Evolutionary conservation across 2,113 vertebrate species (phyloP).

Genomic region (Tringa solitaria): DNA sequence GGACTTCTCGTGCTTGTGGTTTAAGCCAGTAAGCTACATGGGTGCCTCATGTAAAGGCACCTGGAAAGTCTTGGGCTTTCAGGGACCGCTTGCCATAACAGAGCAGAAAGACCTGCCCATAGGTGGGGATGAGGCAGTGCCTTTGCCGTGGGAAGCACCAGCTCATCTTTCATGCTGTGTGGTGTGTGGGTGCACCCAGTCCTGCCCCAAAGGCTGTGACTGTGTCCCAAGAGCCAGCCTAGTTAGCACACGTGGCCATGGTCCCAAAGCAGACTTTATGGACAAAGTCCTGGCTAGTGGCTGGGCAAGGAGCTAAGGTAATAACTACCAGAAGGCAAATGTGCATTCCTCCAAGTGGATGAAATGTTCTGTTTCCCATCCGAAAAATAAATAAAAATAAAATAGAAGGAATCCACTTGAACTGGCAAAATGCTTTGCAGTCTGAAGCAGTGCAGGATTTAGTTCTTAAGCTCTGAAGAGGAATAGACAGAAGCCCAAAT

Average conservation of each 20-base stretch:
- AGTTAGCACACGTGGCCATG: neutral
- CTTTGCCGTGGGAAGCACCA: neutral
- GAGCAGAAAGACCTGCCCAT: neutral
- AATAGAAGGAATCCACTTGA: neutral
- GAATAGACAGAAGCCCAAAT: neutral
- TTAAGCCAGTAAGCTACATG: neutral
- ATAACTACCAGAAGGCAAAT: neutral
- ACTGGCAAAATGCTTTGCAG: neutral
- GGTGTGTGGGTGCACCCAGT: neutral
- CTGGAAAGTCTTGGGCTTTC: neutral
- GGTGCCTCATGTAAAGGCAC: neutral
- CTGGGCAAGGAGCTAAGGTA: neutral
- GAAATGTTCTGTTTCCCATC: neutral
- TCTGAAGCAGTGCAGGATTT: neutral
- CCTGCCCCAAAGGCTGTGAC: neutral
- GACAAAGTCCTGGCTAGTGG: neutral
- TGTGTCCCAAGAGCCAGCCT: neutral
- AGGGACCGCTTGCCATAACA: neutral
- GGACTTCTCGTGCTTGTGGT: neutral
- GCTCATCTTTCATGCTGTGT: neutral
- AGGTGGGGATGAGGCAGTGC: neutral
- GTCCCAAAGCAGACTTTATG: neutral
- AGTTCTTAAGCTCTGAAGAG: neutral
- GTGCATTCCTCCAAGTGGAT: neutral
- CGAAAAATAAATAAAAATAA: neutral